These are phyloP conservation scores for Drosophila seclusa DNA, from an alignment of 2,888 invertebrate species.

Conservation along the genomic window DNA sequence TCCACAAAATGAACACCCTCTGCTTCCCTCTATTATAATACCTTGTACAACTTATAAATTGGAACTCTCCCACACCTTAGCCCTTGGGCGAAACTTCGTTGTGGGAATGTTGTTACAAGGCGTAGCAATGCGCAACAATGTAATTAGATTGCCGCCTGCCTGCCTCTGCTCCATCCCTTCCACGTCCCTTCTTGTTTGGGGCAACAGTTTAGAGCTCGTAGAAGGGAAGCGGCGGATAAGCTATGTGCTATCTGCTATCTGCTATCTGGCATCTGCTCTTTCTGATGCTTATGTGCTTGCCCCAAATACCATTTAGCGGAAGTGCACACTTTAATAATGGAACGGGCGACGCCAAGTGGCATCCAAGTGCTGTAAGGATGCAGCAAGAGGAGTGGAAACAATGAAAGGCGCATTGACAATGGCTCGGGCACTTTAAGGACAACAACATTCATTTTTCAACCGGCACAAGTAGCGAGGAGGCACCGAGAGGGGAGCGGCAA, in stretches of 20 bases:
- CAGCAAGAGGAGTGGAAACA: conserved; percentile 20
- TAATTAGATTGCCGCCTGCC: conserved; percentile 9
- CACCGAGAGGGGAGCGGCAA: background rate
- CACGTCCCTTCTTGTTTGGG: conserved; percentile 35
- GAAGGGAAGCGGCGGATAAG: conserved; percentile 33
- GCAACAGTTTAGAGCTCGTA: conserved; percentile 46
- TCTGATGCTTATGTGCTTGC: conserved; percentile 69
- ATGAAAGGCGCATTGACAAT: conserved; percentile 57
- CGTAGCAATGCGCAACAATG: conserved; percentile 39
- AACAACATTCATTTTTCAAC: conserved; percentile 49
- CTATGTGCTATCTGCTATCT: conserved; percentile 2
- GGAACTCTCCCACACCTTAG: background rate
- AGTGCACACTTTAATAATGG: conserved; percentile 73
- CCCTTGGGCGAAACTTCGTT: background rate
- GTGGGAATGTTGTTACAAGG: background rate
- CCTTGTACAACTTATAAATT: background rate
- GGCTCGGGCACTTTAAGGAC: conserved; percentile 35
- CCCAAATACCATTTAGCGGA: conserved; percentile 77
- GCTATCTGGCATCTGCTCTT: conserved; percentile 22
- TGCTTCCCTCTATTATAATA: background rate
- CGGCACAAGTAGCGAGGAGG: conserved; percentile 10
- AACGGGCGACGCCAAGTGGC: conserved; percentile 54
- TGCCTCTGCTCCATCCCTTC: background rate
- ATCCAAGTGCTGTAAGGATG: conserved; percentile 30
- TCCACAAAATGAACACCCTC: background rate